phyloP scores from a whole-genome alignment of 37 sponge, comb jelly and placozoan genomes.

The Aphrocallistes beatrix region DNA sequence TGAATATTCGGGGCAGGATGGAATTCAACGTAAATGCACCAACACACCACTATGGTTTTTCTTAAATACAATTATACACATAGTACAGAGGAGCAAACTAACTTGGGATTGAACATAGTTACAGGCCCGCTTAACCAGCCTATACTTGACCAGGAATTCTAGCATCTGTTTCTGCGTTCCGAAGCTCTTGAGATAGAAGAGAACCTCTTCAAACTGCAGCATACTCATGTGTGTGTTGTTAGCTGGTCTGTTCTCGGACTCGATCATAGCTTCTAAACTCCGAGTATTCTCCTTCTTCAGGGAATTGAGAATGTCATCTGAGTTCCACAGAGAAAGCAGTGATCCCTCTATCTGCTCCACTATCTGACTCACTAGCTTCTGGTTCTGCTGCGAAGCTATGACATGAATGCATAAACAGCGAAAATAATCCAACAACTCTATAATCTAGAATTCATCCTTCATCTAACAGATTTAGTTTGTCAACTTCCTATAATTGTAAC shows the following conservation, averaged over 20 bases:
- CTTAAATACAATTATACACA: background rate
- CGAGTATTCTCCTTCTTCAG: background rate
- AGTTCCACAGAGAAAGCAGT: background rate
- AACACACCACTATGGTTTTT: too few species aligned
- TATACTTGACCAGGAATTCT: conserved; percentile 60
- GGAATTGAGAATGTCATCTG: background rate
- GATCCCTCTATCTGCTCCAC: background rate
- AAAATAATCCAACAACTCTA: too few species aligned
- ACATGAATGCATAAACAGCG: too few species aligned
- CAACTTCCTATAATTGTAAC: too few species aligned
- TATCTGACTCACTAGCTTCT: background rate
- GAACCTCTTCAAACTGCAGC: conserved; percentile 58
- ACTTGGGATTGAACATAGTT: conserved; percentile 49
- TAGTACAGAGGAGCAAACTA: too few species aligned
- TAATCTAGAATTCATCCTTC: too few species aligned
- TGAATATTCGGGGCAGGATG: too few species aligned
- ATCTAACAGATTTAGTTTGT: too few species aligned
- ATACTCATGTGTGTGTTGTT: conserved; percentile 40
- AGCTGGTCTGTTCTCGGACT: background rate
- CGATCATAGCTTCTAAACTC: background rate
- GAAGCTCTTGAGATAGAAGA: conserved; percentile 65
- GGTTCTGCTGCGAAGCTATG: background rate
- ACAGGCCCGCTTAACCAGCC: conserved; percentile 54
- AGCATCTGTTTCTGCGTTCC: conserved; percentile 42
- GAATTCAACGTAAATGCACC: too few species aligned